Evolutionary conservation across 1,140 invertebrate species (phyloP), one percentile per base, ranked within the genome.

Genomic region (Drosophila bifasciata): DNA sequence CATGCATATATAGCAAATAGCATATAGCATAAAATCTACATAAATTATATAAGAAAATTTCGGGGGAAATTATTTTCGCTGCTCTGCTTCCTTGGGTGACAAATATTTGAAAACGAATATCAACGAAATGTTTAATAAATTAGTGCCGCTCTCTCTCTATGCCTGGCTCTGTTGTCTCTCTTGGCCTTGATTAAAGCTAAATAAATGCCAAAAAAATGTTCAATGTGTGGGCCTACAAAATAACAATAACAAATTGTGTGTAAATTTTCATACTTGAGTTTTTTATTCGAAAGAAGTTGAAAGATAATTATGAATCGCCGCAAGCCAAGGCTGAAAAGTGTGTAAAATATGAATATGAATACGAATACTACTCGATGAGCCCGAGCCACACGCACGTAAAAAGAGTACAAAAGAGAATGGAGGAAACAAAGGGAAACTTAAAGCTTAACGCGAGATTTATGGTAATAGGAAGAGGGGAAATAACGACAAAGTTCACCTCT

Each of bases 21-120:
- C 3, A 23, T 17, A 69, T 49, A 36, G 21, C 32, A 55, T 36
- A 68, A 43, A 44, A 49, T 21, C 19, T 44, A 13, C 64, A 17
- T 59, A 51, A 57, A 48, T 74, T 74, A 74, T 74, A 74, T 74
- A 74, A 74, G 69, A 23, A 55, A 53, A 55, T 23, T 41, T 55
- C 8, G n/a, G 13, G 13, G 41, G 21, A 40, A 21, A 55, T 2
- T 16, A 16, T 46, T 56, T 73, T 58, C 28, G 25, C 11, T 16
- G 49, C 36, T 43, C 32, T 13, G 11, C 32, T 36, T 36, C 32
- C 32, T 36, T 36, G 32, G 32, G 11, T 36, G 41, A 53, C 40
- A 69, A 53, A 48, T 60, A 46, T 49, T 21, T 44, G 44, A 61
- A 49, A 70, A 72, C n/a, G n/a, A n/a, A n/a, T n/a, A 71, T 21